These are phyloP conservation scores for Ameiurus melas DNA, from an alignment of 2,113 vertebrate genomes.

Conservation along the genomic window DNA sequence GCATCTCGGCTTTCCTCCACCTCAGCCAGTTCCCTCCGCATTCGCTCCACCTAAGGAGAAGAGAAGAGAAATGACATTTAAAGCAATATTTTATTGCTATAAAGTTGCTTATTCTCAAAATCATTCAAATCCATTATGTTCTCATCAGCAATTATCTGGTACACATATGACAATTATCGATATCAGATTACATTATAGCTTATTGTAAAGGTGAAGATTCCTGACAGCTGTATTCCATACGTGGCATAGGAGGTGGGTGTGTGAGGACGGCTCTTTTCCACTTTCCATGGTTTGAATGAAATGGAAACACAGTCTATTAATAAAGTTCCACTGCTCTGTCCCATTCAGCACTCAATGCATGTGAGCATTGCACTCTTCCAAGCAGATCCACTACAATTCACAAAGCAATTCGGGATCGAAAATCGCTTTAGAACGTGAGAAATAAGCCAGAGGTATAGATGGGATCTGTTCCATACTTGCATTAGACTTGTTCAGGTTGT, in stretches of 20 bases:
- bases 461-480: slow-evolving; percentile 1
- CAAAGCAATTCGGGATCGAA: neutral
- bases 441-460: neutral
- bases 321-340: slow-evolving; percentile 44
- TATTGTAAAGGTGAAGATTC: slow-evolving; percentile 1
- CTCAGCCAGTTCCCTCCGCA: slow-evolving; percentile 67
- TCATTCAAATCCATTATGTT: slow-evolving; percentile 11
- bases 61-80: neutral
- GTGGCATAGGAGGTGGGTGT: slow-evolving; percentile 30
- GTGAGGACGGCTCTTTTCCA: slow-evolving; percentile 40
- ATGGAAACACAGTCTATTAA: slow-evolving; percentile 49
- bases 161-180: neutral
- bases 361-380: slow-evolving; percentile 23
- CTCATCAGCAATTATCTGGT: neutral
- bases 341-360: slow-evolving; percentile 36
- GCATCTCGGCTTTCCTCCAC: slow-evolving; percentile 65
- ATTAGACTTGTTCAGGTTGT: slow-evolving; percentile 12
- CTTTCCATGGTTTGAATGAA: slow-evolving; percentile 49
- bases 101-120: neutral
- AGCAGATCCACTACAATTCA: slow-evolving; percentile 12
- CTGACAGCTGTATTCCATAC: slow-evolving; percentile 36
- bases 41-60: slow-evolving; percentile 66
- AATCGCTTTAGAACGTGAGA: neutral
- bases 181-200: slow-evolving; percentile 12
- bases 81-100: neutral